phyloP scores from a whole-genome alignment of 1,140 invertebrate species.

The Amphibalanus amphitrite region DNA sequence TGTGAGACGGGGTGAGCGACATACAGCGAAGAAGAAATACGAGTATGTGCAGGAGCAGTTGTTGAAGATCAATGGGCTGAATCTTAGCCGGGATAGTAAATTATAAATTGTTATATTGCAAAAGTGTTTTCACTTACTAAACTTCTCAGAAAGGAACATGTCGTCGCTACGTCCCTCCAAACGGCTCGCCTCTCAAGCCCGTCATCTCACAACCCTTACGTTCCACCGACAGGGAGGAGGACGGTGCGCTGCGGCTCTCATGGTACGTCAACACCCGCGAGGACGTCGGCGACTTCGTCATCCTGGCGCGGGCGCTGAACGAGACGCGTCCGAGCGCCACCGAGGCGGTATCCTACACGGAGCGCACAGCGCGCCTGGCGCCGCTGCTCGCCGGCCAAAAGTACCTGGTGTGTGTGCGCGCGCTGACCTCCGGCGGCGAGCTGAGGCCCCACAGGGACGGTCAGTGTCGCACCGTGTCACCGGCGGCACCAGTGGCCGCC shows the following conservation, averaged over 20 bases:
- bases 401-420: conserved; percentile 6
- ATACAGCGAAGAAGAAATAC: no score
- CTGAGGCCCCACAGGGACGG: conserved; percentile 2
- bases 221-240: background rate
- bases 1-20: no score
- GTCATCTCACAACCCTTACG: no score
- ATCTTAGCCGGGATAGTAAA: no score
- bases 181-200: no score
- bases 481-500: no score
- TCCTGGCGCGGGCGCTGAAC: conserved; percentile 36
- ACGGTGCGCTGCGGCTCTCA: conserved; percentile 30
- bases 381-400: background rate
- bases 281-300: conserved; percentile 55
- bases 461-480: conserved; percentile 1
- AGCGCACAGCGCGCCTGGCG: background rate
- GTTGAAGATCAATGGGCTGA: no score
- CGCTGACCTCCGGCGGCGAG: background rate
- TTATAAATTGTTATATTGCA: no score
- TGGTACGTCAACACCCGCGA: conserved; percentile 42
- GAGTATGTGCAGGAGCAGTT: no score
- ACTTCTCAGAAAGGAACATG: no score
- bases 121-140: no score
- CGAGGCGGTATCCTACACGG: conserved; percentile 5
- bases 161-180: no score
- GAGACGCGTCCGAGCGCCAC: conserved; percentile 7